A percentile compares a stretch with the other conserved stretches of the same genome.
These are phyloP conservation scores for Myxocyprinus asiaticus DNA, from an alignment of 2,113 vertebrate genomes.

Conservation along the genomic window DNA sequence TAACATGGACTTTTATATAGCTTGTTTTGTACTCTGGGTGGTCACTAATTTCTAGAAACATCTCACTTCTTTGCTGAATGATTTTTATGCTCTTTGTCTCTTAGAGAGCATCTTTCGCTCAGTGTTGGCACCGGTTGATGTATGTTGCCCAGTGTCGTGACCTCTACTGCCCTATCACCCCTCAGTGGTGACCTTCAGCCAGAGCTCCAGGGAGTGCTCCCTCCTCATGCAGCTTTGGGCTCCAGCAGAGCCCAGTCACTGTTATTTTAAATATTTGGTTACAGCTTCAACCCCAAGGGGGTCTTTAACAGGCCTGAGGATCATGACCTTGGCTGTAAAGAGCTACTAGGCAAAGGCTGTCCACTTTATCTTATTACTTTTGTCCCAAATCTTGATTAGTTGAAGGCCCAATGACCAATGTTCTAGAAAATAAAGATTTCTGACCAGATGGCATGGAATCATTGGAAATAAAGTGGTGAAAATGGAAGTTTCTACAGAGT, in stretches of 20 bases:
- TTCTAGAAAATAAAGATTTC: neutral
- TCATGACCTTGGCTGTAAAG: constrained; percentile 77
- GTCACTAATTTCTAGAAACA: neutral
- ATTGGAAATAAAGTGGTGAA: too few relatives aligned
- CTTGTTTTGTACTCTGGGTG: neutral
- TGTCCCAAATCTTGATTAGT: constrained; percentile 6
- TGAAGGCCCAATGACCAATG: neutral
- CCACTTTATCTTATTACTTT: constrained; percentile 58
- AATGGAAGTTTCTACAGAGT: too few relatives aligned
- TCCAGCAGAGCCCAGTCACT: constrained; percentile 59
- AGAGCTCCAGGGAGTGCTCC: constrained; percentile 52
- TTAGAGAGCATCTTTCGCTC: neutral
- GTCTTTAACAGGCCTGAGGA: constrained; percentile 74
- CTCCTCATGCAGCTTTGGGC: constrained; percentile 54
- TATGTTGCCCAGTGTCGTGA: constrained; percentile 50
- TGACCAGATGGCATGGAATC: too few relatives aligned
- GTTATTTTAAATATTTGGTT: constrained; percentile 81
- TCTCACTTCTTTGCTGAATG: neutral
- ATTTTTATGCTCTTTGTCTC: neutral
- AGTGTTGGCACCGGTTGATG: constrained; percentile 36
- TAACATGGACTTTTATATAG: too few relatives aligned
- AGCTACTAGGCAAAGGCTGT: constrained; percentile 72
- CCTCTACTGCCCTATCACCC: constrained; percentile 58
- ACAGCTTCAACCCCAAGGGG: constrained; percentile 76
- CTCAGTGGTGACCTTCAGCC: constrained; percentile 42